Conservation (phyloP, 2,797 vertebrate genomes). For the Nothura maculosa region DNA sequence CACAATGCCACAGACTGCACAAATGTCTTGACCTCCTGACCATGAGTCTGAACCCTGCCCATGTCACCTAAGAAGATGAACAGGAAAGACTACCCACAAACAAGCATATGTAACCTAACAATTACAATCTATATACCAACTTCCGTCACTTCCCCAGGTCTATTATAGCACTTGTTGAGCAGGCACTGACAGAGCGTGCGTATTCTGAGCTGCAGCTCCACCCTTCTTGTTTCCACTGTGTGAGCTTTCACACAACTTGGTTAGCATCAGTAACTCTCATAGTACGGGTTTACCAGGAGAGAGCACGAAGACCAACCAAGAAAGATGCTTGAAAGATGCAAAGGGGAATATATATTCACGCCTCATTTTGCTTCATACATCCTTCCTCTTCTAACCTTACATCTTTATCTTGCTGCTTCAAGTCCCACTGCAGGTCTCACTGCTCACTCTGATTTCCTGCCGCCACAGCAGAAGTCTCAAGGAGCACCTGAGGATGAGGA, state of each 20-base stretch:
- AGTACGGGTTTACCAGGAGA: not conserved
- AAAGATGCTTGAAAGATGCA: not conserved
- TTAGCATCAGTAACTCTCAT: accelerated
- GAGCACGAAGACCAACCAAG: not conserved
- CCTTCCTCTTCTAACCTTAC: not conserved
- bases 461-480: not conserved
- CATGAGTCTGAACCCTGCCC: not conserved
- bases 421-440: not conserved
- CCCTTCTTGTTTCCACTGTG: not conserved
- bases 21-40: not conserved
- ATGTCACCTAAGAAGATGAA: not conserved
- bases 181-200: not conserved
- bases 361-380: not conserved
- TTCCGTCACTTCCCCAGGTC: not conserved
- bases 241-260: not conserved
- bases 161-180: not conserved
- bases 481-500: not conserved
- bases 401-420: not conserved
- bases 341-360: not conserved
- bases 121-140: not conserved
- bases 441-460: not conserved
- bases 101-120: not conserved
- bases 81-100: not conserved
- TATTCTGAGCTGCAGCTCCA: not conserved
- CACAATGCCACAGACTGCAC: not conserved